These are phyloP conservation scores for Rhinella marina DNA, from an alignment of 2,797 vertebrate species.

Conservation along the genomic window DNA sequence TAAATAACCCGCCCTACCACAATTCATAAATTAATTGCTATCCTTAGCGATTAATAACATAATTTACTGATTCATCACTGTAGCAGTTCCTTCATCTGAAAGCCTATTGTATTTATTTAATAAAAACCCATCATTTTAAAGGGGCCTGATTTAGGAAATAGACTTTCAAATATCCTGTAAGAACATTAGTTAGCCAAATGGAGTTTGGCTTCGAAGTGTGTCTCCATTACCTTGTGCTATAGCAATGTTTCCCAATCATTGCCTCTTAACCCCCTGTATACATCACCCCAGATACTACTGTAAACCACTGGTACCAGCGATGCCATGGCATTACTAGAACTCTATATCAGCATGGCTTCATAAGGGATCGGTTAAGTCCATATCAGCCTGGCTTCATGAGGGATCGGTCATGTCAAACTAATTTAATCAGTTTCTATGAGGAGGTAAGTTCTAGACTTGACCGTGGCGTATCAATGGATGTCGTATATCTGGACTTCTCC, in stretches of 20 bases:
- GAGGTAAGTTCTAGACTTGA: too few species aligned
- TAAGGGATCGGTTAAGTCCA: too few species aligned
- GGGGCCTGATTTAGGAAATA: not conserved
- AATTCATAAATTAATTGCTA: not conserved
- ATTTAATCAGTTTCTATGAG: too few species aligned
- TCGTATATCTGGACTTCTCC: too few species aligned
- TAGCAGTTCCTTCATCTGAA: not conserved
- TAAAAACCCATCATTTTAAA: not conserved
- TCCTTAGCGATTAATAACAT: slow-evolving; percentile 7
- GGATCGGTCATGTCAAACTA: too few species aligned
- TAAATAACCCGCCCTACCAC: slow-evolving; percentile 5
- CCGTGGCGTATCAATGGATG: too few species aligned
- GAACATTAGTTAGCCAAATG: not conserved
- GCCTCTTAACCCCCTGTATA: not conserved
- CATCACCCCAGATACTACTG: too few species aligned
- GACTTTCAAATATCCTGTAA: not conserved
- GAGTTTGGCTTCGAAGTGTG: not conserved
- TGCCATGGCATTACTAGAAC: too few species aligned
- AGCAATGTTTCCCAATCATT: not conserved
- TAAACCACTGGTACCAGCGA: too few species aligned
- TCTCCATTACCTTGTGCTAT: not conserved
- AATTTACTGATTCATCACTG: not conserved
- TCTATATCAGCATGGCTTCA: too few species aligned
- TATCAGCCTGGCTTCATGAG: too few species aligned
- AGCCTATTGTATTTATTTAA: not conserved